Percentiles rank a stretch among this genome's conserved stretches.
phyloP scores from a whole-genome alignment of 2,797 vertebrate species.

The Adrianichthys oophorus region DNA sequence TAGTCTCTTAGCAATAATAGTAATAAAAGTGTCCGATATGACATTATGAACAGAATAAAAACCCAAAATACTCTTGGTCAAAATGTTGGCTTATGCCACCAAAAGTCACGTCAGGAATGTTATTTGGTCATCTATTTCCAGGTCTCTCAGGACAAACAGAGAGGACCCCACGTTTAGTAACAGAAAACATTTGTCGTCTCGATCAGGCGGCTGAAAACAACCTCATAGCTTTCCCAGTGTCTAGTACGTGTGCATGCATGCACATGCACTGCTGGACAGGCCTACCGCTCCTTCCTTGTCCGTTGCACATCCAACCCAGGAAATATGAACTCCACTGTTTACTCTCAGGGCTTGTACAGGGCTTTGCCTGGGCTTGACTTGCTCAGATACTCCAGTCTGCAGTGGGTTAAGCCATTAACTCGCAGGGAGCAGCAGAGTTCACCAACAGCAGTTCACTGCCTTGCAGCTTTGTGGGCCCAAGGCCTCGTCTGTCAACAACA shows the following conservation, averaged over 20 bases:
- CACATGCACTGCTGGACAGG: constrained; percentile 58
- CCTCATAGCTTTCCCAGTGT: constrained; percentile 67
- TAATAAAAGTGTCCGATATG: constrained; percentile 21
- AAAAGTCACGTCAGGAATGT: constrained; percentile 56
- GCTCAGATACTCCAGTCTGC: constrained; percentile 49
- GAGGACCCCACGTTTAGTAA: constrained; percentile 67
- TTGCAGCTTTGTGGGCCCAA: constrained; percentile 61
- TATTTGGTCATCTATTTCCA: constrained; percentile 67
- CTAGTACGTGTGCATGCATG: constrained; percentile 64
- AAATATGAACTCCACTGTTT: constrained; percentile 68
- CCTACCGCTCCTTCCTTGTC: constrained; percentile 59
- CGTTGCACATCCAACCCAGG: constrained; percentile 57
- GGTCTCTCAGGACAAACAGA: constrained; percentile 54
- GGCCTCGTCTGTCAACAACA: constrained; percentile 57
- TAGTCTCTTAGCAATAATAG: background rate
- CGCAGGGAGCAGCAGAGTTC: constrained; percentile 50
- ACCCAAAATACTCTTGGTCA: constrained; percentile 54
- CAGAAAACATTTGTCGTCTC: constrained; percentile 55
- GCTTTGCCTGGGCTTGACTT: constrained; percentile 75
- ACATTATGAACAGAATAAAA: constrained; percentile 46
- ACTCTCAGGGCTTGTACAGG: constrained; percentile 63
- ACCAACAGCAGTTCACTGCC: constrained; percentile 23
- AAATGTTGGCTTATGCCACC: constrained; percentile 29
- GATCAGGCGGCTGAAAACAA: constrained; percentile 69
- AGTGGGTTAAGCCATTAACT: constrained; percentile 33